Base-by-base conservation (phyloP, 2,888 invertebrate genomes). In the Cryptosula pallasiana region DNA sequence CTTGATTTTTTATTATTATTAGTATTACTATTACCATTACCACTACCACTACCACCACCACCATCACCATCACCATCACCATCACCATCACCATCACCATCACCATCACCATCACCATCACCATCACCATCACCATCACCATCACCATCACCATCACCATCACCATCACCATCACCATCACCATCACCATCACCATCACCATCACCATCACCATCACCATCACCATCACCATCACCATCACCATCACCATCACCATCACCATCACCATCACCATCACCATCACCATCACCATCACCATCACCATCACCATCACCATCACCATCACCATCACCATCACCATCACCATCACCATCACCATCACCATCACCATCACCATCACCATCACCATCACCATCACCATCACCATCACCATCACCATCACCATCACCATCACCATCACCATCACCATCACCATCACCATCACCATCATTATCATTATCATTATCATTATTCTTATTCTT, bases 61-160 rank as follows among this genome's bases (percentile, higher is more conserved):
- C n/a, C n/a, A n/a, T n/a, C n/a, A n/a, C n/a, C n/a, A 54, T 54
- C 54, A 54, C 54, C 54, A 54, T 54, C 54, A 54, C 54, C 54
- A 54, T 54, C 54, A 54, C 54, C 54, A 54, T 54, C 54, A 54
- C 54, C 54, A 54, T 54, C 54, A 54, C 54, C 54, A 54, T 54
- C 54, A 54, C 54, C 54, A 54, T 54, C 54, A 54, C 54, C 54
- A 54, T 54, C 54, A 54, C 54, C 54, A 54, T 54, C 54, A 54
- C 54, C 54, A 54, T 54, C 54, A 54, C 54, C 54, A 54, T 54
- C 54, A 54, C 54, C 54, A 54, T 54, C 54, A 54, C 54, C 54
- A 54, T 54, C 54, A 54, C 54, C 54, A 54, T 54, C 54, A 54
- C 54, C 54, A 54, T 54, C 54, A 54, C 54, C 54, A 54, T 54